Evolutionary conservation across 2,797 vertebrate genomes (phyloP), one percentile per base, ranked within the genome.

Genomic region (Aplochiton taeniatus): DNA sequence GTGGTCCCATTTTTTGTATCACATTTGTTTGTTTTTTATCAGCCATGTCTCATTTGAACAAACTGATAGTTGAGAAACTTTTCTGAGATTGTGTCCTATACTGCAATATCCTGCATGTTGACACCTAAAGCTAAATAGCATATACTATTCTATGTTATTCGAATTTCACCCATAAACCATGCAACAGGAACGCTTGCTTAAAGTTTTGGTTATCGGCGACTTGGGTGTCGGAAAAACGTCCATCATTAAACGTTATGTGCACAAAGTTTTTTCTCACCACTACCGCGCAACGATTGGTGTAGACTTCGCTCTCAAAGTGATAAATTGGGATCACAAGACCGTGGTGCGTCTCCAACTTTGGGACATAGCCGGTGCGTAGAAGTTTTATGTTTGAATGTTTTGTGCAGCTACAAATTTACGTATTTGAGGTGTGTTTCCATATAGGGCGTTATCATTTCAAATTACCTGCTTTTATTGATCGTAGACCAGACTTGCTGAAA

Each of bases 271-370:
- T 84, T 93, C 93, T 20, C 92, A 93, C 59, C 91, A 92, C 9
- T 93, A 94, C 82, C 78, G 91, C 0, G 91, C 93, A 63, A 94
- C 93, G 56, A 93, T 94, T 74, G 93, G 93, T 0, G 92, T 94
- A 50, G 93, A 94, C 84, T 94, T 94, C 73, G 90, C 91, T 43
- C 87, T 94, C 52, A 93, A 92, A 71, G 83, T 93, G 20, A 79
- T 94, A 17, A 76, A 82, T 55, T 93, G 91, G 93, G 90, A 93
- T 54, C 84, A 87, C 4, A 77, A 69, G 60, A 90, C 92, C 0
- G 83, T 91, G 70, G 76, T 94, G 60, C 82, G 92, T 13, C 80
- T 94, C 70, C 93, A 94, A 87, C 85, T 94, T 14, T 94, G 93
- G 93, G 93, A 94, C 83, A 93, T 93, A 48, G 93, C 92, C 11